Evolutionary conservation across 2,113 vertebrate species (phyloP).

Genomic region (Piliocolobus tephrosceles): DNA sequence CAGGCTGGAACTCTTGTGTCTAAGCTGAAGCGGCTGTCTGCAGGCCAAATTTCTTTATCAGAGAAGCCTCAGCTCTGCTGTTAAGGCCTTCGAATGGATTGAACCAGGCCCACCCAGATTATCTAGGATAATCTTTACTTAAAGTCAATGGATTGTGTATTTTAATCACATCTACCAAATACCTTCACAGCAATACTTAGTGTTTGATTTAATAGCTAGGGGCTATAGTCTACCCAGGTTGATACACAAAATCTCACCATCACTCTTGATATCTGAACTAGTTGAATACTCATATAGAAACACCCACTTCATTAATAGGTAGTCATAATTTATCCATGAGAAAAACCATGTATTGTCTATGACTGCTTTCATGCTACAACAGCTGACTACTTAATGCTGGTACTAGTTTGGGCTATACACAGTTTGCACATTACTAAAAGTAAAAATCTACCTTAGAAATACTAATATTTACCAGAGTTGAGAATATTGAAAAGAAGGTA

Average conservation of each 20-base stretch:
- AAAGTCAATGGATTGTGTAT: not conserved
- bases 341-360: not conserved
- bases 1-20: not conserved
- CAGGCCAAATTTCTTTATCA: not conserved
- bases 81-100: not conserved
- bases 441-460: not conserved
- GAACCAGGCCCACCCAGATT: not conserved
- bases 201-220: constrained; percentile 7
- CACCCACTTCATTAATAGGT: not conserved
- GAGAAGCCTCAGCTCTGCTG: not conserved
- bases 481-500: not conserved
- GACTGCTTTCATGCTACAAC: no score
- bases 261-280: not conserved
- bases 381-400: not conserved
- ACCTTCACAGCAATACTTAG: not conserved
- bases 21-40: not conserved
- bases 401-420: not conserved
- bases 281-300: not conserved
- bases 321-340: not conserved
- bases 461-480: not conserved
- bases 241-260: not conserved
- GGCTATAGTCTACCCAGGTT: not conserved
- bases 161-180: not conserved
- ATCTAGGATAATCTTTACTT: not conserved
- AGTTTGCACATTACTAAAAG: not conserved